Base-by-base conservation (phyloP, 2,113 vertebrate genomes). In the Tylochromis polylepis region DNA sequence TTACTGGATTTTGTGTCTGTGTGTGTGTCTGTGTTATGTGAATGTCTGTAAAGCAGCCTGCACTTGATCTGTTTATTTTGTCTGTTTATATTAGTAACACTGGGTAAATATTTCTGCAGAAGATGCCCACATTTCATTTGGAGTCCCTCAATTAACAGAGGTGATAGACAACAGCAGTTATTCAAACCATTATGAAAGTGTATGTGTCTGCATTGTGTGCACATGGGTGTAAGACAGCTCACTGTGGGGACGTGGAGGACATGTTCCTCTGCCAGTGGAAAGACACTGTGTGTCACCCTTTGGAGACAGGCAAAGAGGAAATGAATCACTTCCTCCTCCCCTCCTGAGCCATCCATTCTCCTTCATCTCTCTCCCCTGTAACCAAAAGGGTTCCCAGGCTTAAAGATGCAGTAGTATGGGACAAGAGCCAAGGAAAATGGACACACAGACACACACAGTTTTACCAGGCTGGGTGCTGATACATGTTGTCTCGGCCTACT, bases 281-380 rank as follows among this genome's bases (percentile, higher is more conserved):
- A 91, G 62, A 91, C 51, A 15, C 84, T 77, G 78, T 41, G 36
- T 77, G 79, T 65, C 14, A 27, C 90, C 87, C 88, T 90, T 93
- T 67, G 60, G 43, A 88, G 83, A 90, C 62, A n/a, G 59, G n/a
- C 81, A 8, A 70, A 89, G 82, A 78, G 81, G 88, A 91, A 95
- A 91, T 94, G 56, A 95, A 92, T 95, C 91, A 91, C 87, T 80
- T 94, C 84, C 90, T 91, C 85, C 86, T 82, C 53, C 62, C 85
- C 49, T 86, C 75, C 80, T 85, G 53, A 86, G 78, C 86, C 78
- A 57, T 83, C 41, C 58, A 84, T 87, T 87, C 81, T 84, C 67
- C 82, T 81, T 88, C 89, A 89, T 85, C 82, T 57, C 24, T 85
- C 67, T 65, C 82, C 38, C 70, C 27, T 82, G 38, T 31, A 84